Base-by-base conservation (phyloP, 2,888 invertebrate genomes). In the Pachycephus smyrnensis region DNA sequence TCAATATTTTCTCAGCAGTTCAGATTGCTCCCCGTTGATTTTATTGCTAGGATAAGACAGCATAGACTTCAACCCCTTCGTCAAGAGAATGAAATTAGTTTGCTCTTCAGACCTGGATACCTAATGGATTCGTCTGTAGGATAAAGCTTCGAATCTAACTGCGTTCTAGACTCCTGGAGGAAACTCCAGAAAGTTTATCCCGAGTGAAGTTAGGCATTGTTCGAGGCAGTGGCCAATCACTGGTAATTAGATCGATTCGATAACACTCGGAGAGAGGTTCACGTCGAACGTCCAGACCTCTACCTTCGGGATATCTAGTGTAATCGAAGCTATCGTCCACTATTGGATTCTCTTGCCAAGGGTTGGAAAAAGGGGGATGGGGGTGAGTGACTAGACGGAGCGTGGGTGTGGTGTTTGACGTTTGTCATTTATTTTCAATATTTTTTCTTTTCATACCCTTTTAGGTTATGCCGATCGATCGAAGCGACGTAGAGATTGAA, bases 171-270 rank as follows among this genome's bases (percentile, higher is more conserved):
- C 55, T 55, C 55, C 6, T 3, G 2, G 15, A 35, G 35, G 4
- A 9, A 35, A 55, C 0, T 55, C 23, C 9, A 1, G 23, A 55
- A 55, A 55, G 23, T 23, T 55, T 55, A 9, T 55, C 9, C 55
- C 0, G 55, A 55, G 55, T 71, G 31, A 35, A 35, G 35, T 71
- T 71, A 23, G 30, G 15, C 3, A 3, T 71, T 71, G 12, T 71
- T 71, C 71, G 71, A 32, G 30, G 1, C 32, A 30, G 3, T 12
- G 15, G 15, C 15, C 71, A 71, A 71, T 71, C 71, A 11, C 30
- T 33, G 30, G 71, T 71, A 71, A 71, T 71, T 71, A 71, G 12
- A 71, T 71, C 71, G 71, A 32, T 71, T 71, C 71, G 30, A 71
- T 71, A 15, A 35, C 71, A 69, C 30, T 35, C 35, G 35, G 9